Percentiles rank a stretch among this genome's conserved stretches.
Evolutionary conservation across 2,113 vertebrate genomes (phyloP).

Genomic region (Etia nguti): DNA sequence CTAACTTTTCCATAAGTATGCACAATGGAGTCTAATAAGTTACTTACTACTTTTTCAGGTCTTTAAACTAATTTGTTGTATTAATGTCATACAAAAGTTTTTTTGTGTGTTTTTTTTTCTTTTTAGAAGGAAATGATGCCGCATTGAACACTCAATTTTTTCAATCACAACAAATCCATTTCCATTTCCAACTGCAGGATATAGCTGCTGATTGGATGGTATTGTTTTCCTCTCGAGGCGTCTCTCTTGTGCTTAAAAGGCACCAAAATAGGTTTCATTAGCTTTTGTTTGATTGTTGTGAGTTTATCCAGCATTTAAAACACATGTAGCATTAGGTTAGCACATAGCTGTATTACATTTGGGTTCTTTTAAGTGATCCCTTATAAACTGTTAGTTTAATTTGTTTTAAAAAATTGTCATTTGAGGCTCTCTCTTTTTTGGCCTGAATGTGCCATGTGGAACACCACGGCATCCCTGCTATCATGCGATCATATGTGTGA

Average conservation of each 20-base stretch:
- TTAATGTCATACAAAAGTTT: not conserved
- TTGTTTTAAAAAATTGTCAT: not conserved
- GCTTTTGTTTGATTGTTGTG: not conserved
- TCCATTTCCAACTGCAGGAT: not conserved
- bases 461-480: not conserved
- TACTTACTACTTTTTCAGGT: not conserved
- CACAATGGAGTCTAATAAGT: not conserved
- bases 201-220: not conserved
- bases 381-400: not conserved
- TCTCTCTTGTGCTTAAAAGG: not conserved
- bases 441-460: not conserved
- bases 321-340: not conserved
- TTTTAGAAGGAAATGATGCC: accelerated
- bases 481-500: not conserved
- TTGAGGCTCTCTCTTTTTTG: not conserved
- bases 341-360: not conserved
- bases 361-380: not conserved
- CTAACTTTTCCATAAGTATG: not conserved
- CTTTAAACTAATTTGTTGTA: not conserved
- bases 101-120: not conserved
- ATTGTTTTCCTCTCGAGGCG: accelerated
- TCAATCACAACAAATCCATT: not conserved
- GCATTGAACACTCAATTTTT: accelerated
- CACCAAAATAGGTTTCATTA: not conserved
- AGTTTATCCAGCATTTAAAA: not conserved